Base-by-base conservation (phyloP, 23 tunicate genomes). In the Ciona savignyi region DNA sequence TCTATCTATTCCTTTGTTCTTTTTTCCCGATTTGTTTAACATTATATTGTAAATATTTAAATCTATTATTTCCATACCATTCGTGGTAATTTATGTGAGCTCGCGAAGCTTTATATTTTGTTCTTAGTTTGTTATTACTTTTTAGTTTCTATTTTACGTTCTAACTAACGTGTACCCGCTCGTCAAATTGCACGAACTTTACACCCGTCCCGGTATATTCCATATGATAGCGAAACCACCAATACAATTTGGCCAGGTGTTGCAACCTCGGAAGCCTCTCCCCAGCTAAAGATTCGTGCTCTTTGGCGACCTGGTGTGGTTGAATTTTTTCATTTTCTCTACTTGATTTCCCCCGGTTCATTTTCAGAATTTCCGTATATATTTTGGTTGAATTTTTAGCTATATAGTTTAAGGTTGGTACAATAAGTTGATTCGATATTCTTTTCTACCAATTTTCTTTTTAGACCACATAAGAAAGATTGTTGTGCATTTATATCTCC, bases 241-340 rank as follows among this genome's bases (percentile, higher is more conserved):
- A 15, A 15, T 42, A 42, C 56, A 42, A 42, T 42, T 42, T 42
- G 56, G 11, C 56, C n/a, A n/a, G n/a, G n/a, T n/a, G n/a, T n/a
- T n/a, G n/a, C n/a, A n/a, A n/a, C n/a, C n/a, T n/a, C n/a, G n/a
- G n/a, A n/a, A n/a, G n/a, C 15, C 56, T 42, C 15, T 15, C 56
- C 56, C 56, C 11, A 6, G 56, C 56, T 42, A 69, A 69, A 69
- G 73, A 33, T 29, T 69, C 73, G 73, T 69, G 73, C 73, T 69
- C 73, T 69, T 69, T 69, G 73, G 33, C 73, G 73, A 69, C 73
- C 32, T 29, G 42, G 32, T n/a, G 51, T 49, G 73, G 51, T 31
- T 30, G 11, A 9, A 29, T 34, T 29, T 30, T 69, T 42, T 6
- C 15, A 15, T n/a, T n/a, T n/a, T n/a, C n/a, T n/a, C n/a, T n/a